Conservation (phyloP, 2,888 invertebrate species). For the Brachypalpus laphriformis region DNA sequence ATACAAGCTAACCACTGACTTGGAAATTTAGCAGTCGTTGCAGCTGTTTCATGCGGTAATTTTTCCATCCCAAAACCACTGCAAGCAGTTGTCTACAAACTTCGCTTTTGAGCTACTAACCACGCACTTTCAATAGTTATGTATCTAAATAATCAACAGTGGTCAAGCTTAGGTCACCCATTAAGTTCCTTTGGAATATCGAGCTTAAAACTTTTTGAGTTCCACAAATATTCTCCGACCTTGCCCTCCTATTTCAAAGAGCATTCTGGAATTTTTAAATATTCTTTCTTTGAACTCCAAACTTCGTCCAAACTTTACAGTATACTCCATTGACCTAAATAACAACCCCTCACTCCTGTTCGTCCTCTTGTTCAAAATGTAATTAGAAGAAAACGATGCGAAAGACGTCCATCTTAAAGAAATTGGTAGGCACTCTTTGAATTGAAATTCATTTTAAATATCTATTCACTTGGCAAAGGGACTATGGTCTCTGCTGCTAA, state of each 20-base stretch:
- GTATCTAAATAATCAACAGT: too few species aligned
- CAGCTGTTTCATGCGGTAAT: too few species aligned
- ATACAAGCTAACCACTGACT: too few species aligned
- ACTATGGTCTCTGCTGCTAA: background rate
- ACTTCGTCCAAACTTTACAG: background rate
- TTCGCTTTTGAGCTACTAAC: too few species aligned
- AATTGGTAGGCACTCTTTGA: conserved; percentile 43
- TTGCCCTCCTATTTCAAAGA: background rate
- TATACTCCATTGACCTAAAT: conserved; percentile 1
- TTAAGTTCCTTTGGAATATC: too few species aligned
- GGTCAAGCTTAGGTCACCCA: too few species aligned
- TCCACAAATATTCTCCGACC: too few species aligned
- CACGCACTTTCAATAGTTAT: too few species aligned
- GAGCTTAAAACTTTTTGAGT: too few species aligned
- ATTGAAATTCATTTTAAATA: conserved; percentile 37
- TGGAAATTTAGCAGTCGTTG: too few species aligned
- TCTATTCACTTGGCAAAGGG: conserved; percentile 20
- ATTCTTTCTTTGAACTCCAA: background rate
- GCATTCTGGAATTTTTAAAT: background rate
- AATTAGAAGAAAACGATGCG: conserved; percentile 25
- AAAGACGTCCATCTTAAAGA: conserved; percentile 37
- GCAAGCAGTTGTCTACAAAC: too few species aligned
- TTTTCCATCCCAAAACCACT: too few species aligned
- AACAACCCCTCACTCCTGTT: background rate
- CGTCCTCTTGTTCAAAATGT: background rate